Evolutionary conservation across 2,797 vertebrate genomes (phyloP).

Genomic region (Anableps anableps): DNA sequence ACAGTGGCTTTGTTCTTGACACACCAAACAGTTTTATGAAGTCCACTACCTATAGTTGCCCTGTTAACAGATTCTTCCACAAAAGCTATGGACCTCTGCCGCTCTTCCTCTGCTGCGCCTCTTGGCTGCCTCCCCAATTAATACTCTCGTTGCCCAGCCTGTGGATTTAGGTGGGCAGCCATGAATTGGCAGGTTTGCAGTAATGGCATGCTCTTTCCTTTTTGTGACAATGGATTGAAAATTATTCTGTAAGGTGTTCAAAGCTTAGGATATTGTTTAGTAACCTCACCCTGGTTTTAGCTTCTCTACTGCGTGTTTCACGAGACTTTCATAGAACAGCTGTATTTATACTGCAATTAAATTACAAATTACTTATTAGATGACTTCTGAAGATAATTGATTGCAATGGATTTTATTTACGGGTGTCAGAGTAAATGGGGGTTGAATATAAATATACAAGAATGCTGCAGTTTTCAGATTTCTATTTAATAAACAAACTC

Average conservation of each 20-base stretch:
- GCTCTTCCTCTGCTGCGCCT: neutral
- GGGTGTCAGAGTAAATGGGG: neutral
- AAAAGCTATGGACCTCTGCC: neutral
- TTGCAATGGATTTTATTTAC: neutral
- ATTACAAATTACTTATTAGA: neutral
- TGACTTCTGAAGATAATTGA: neutral
- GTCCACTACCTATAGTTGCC: neutral
- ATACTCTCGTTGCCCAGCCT: neutral
- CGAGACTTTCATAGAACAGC: neutral
- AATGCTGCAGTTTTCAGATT: neutral
- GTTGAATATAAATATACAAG: neutral
- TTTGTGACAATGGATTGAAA: neutral
- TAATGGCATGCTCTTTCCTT: neutral
- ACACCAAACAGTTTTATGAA: neutral
- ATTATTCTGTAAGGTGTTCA: neutral
- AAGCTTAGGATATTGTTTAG: neutral
- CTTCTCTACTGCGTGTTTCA: neutral
- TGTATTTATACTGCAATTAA: neutral
- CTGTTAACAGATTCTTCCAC: neutral
- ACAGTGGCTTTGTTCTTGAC: neutral
- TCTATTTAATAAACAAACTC: neutral
- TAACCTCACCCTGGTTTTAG: neutral
- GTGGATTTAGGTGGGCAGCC: neutral
- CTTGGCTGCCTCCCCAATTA: neutral
- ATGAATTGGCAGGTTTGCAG: neutral